Base-by-base conservation (phyloP, 2,113 vertebrate species). In the Campylorhamphus procurvoides region DNA sequence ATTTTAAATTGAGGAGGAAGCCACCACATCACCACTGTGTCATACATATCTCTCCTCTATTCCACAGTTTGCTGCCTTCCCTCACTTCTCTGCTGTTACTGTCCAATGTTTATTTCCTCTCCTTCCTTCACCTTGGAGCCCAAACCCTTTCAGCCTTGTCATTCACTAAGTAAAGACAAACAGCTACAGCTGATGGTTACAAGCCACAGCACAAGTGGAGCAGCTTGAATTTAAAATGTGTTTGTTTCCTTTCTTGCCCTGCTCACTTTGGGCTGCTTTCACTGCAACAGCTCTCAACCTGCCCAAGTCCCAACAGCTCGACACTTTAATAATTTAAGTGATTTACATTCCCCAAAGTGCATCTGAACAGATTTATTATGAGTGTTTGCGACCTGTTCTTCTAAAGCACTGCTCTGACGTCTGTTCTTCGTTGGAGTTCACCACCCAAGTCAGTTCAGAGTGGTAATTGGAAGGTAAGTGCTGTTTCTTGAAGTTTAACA, bases 281-380 rank as follows among this genome's bases (percentile, higher is more conserved):
- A 8, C 29, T 74, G 53, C 72, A 95, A 29, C 78, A 73, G 78
- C 52, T 92, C 67, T 90, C 87, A 92, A 87, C 90, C 95, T 97
- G 91, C 90, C 56, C 0, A 4, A 93, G 81, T 96, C 95, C 88
- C 53, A 66, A 35, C 90, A 97, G 93, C 82, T 90, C 33, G 2
- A 91, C 72, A 67, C 93, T 92, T 97, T 87, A 98, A 98, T 98
- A 97, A 98, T 98, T 97, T 89, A 98, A 81, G 73, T 69, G 85
- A 75, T 98, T 97, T 97, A 89, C 87, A 53, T 85, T 95, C 87
- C 93, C 92, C 80, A 82, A 96, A 97, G 90, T 87, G 84, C 81
- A 91, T 67, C 83, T 25, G 39, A 92, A 35, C n/a, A 77, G 85
- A 81, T 92, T 97, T 94, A 90, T 96, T 95, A 91, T 62, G 63